Conservation (phyloP, 1,140 invertebrate species). For the Lepidurus couesii region DNA sequence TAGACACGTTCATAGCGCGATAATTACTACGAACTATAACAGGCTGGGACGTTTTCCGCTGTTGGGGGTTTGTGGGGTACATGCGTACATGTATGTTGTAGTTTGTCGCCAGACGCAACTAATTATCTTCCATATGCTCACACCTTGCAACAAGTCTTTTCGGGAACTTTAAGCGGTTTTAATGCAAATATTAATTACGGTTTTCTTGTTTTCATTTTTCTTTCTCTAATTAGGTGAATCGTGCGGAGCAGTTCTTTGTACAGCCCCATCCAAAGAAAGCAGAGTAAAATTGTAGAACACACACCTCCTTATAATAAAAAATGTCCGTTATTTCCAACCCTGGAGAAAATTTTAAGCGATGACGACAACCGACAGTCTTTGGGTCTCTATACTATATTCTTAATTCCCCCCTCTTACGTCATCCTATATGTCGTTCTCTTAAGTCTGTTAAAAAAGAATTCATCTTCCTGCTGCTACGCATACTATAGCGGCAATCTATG, state of each 20-base stretch:
- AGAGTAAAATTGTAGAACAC: too few species aligned
- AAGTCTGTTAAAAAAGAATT: neutral
- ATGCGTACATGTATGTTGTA: neutral
- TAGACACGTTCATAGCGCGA: neutral
- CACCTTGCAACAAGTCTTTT: too few species aligned
- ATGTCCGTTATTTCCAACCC: too few species aligned
- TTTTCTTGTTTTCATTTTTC: too few species aligned
- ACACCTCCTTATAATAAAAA: too few species aligned
- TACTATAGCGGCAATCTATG: slow-evolving; percentile 10
- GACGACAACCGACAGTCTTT: neutral
- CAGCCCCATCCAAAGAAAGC: too few species aligned
- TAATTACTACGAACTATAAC: neutral
- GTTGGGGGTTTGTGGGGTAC: neutral
- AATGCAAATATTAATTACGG: too few species aligned
- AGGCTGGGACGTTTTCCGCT: neutral
- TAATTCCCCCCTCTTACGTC: neutral
- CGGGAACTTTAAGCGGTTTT: too few species aligned
- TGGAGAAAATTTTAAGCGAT: neutral
- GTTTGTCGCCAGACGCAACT: too few species aligned
- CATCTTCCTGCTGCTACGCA: slow-evolving; percentile 1
- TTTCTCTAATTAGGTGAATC: too few species aligned
- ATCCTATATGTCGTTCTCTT: neutral
- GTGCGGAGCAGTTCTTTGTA: too few species aligned
- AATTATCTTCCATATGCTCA: too few species aligned
- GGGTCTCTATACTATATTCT: neutral